Percentiles rank a stretch among this genome's conserved stretches.
phyloP scores from a whole-genome alignment of 2,888 invertebrate species.

The Leptura quadrifasciata region DNA sequence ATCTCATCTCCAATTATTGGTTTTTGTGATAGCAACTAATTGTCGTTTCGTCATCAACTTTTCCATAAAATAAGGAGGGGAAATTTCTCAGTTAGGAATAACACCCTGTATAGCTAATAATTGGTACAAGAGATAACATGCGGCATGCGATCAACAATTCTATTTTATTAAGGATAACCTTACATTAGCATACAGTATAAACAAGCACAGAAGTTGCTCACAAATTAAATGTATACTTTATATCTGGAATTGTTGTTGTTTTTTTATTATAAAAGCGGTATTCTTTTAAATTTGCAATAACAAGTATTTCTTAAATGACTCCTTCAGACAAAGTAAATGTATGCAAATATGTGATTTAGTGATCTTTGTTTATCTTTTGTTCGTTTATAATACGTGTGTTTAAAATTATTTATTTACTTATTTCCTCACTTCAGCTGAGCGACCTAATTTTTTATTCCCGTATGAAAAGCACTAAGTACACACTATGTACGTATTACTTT shows the following conservation, averaged over 20 bases:
- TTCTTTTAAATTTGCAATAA: neutral
- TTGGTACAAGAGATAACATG: neutral
- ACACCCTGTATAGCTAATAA: neutral
- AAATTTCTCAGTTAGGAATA: too few species aligned
- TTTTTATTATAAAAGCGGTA: neutral
- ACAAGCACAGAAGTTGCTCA: neutral
- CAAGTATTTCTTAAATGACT: neutral
- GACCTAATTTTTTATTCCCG: neutral
- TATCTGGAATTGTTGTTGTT: neutral
- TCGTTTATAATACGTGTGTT: neutral
- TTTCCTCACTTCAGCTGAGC: neutral
- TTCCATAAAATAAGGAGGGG: too few species aligned
- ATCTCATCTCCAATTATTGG: too few species aligned
- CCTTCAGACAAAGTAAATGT: neutral
- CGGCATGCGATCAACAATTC: neutral
- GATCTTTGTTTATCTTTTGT: neutral
- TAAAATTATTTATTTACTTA: neutral
- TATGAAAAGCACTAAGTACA: neutral
- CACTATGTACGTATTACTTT: neutral
- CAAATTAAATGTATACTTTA: conserved; percentile 3
- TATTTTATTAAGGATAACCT: neutral
- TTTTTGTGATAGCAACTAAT: too few species aligned
- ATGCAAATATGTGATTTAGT: neutral
- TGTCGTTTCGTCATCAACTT: too few species aligned
- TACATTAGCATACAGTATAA: neutral